Base-by-base conservation (phyloP, 2,797 vertebrate species). In the Melanotaenia trifasciata region DNA sequence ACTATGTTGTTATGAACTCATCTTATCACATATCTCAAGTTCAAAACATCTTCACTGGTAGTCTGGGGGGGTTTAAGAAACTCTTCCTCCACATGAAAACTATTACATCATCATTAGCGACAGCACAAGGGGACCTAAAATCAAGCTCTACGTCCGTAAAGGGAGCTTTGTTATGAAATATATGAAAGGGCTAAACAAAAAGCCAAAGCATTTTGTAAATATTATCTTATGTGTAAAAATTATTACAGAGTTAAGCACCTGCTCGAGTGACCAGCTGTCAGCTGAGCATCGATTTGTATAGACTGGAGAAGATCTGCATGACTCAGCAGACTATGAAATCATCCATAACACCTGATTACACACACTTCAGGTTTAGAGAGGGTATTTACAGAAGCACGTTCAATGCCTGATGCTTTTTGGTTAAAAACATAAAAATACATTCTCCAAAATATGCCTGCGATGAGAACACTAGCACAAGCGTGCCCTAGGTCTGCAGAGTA, bases 11-110 rank as follows among this genome's bases (percentile, higher is more conserved):
- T 26, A 36, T 84, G 81, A 79, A 50, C 26, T 86, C 80, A 85
- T 83, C 70, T 60, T 71, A 47, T 78, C 56, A 79, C 78, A 84
- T 76, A 67, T 79, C 78, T 88, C 76, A 78, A 40, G 40, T 81
- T 87, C 43, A 83, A 84, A 85, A 79, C 78, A 79, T 71, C 47
- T 62, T 62, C 13, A 38, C 8, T 28, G 38, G 30, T 14, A 64
- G 66, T 76, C 70, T 66, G 22, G 5, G 50, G 72, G 58, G 67
- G 70, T 40, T 62, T 64, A 16, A 54, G 22, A 61, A 72, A 74
- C 40, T 28, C 59, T 70, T 74, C 67, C 78, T 56, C 28, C 58
- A 75, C 30, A 63, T 78, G 76, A 85, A 86, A 90, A 85, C 77
- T 81, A 76, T 87, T 60, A 78, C 65, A 64, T 87, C 73, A 84